These are phyloP conservation scores for Lanistes nyassanus DNA, from an alignment of 1,140 invertebrate genomes.

Conservation along the genomic window DNA sequence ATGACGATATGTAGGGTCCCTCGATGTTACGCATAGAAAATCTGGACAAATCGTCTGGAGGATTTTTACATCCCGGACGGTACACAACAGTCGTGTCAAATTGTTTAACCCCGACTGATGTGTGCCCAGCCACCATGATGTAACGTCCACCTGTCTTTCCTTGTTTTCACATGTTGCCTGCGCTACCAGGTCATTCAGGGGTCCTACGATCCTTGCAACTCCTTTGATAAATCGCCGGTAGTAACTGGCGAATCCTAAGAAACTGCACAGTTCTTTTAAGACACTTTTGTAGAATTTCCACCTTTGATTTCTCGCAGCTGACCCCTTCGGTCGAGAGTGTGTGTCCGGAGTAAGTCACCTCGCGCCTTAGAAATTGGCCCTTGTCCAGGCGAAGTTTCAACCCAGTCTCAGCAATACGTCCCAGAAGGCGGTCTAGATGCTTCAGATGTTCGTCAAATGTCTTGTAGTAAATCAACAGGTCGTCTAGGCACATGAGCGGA, in stretches of 20 bases:
- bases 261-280: slow-evolving; percentile 46
- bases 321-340: too few relatives aligned
- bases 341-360: too few relatives aligned
- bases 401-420: too few relatives aligned
- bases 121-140: too few relatives aligned
- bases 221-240: slow-evolving; percentile 47
- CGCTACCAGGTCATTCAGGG: slow-evolving; percentile 34
- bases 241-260: too few relatives aligned
- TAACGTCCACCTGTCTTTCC: too few relatives aligned
- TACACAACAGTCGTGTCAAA: too few relatives aligned
- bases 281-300: slow-evolving; percentile 46
- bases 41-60: too few relatives aligned
- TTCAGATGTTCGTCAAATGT: slow-evolving; percentile 35
- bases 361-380: slow-evolving; percentile 40
- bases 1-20: slow-evolving; percentile 12
- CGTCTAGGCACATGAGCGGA: slow-evolving; percentile 42
- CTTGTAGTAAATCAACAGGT: slow-evolving; percentile 36
- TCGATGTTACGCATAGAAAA: slow-evolving; percentile 23
- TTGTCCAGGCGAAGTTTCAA: slow-evolving; percentile 50
- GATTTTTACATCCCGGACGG: too few relatives aligned
- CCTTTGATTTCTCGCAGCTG: too few relatives aligned
- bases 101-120: too few relatives aligned
- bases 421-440: slow-evolving; percentile 47
- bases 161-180: too few relatives aligned
- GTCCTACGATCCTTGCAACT: slow-evolving; percentile 45